phyloP scores from a whole-genome alignment of 2,113 vertebrate genomes.

The Hemiprocne comata region DNA sequence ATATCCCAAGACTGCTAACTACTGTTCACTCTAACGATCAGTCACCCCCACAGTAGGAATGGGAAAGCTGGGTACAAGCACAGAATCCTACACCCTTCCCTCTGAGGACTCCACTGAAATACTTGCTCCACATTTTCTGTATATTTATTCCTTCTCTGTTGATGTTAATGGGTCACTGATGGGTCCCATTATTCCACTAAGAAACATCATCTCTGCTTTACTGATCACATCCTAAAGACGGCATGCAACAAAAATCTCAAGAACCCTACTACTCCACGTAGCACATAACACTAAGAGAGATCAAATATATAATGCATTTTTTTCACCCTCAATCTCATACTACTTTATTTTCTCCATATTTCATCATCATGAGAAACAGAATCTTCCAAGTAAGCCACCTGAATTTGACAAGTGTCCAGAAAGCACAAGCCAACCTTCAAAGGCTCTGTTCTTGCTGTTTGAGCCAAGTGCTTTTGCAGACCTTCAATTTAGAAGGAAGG shows the following conservation, averaged over 20 bases:
- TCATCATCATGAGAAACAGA: not conserved
- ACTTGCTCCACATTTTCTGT: not conserved
- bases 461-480: not conserved
- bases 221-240: not conserved
- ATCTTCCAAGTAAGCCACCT: not conserved
- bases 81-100: not conserved
- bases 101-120: not conserved
- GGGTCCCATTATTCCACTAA: not conserved
- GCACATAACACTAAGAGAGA: not conserved
- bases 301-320: not conserved
- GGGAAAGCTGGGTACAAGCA: not conserved
- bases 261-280: not conserved
- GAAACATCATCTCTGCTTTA: not conserved
- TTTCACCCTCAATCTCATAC: not conserved
- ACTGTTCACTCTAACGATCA: not conserved
- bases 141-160: not conserved
- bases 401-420: not conserved
- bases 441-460: not conserved
- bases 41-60: rapidly evolving
- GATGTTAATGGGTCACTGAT: not conserved
- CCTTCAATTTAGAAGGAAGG: not conserved
- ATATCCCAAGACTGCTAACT: not conserved
- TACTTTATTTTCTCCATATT: not conserved
- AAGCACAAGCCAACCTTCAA: not conserved
- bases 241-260: not conserved